These are phyloP conservation scores for Neogobius melanostomus DNA, from an alignment of 2,113 vertebrate genomes.

Conservation along the genomic window DNA sequence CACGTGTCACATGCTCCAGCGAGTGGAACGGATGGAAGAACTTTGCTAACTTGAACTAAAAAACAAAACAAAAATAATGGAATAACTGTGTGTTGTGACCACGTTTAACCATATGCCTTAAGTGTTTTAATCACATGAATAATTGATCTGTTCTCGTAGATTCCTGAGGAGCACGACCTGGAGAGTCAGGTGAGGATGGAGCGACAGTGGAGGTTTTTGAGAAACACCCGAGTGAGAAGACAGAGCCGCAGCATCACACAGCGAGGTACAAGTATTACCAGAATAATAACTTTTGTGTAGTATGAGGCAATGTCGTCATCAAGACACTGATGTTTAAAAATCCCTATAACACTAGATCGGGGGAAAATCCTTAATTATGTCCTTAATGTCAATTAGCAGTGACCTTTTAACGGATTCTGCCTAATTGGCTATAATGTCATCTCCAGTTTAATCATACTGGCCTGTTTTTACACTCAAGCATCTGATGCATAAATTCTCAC, in stretches of 20 bases:
- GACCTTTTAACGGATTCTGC: neutral
- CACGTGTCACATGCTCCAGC: too few relatives aligned
- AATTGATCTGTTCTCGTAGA: slow-evolving; percentile 65
- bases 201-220: slow-evolving; percentile 93
- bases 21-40: too few relatives aligned
- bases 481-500: neutral
- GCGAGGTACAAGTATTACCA: slow-evolving; percentile 74
- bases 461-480: neutral
- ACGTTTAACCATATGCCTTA: neutral
- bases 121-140: neutral
- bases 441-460: slow-evolving; percentile 12
- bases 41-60: too few relatives aligned
- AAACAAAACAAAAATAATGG: too few relatives aligned
- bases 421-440: slow-evolving; percentile 12
- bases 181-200: slow-evolving; percentile 96
- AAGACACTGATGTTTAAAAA: neutral
- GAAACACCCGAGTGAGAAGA: slow-evolving; percentile 85
- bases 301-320: too few relatives aligned
- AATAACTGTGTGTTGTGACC: too few relatives aligned
- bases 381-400: neutral
- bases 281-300: neutral
- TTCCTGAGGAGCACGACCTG: slow-evolving; percentile 93
- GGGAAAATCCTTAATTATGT: too few relatives aligned
- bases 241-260: slow-evolving; percentile 89
- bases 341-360: neutral